These are phyloP conservation scores for Siderastrea radians DNA, from an alignment of 92 coral and sea anemone genomes.

Conservation along the genomic window DNA sequence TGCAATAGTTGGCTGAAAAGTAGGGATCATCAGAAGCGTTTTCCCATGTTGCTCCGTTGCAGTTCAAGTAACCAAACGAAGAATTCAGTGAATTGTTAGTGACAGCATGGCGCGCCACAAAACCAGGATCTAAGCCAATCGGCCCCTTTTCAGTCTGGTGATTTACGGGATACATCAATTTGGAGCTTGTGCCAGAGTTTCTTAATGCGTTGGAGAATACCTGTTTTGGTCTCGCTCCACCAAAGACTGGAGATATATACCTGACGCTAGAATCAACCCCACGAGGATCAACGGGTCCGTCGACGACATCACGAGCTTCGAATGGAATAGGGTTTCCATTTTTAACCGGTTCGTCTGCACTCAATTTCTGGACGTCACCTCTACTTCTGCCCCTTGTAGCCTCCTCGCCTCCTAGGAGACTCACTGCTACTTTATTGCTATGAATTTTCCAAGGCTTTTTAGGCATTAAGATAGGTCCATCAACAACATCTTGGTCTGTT, in stretches of 20 bases:
- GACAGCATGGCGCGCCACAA: constrained; percentile 8
- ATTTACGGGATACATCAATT: not conserved
- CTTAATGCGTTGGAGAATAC: not conserved
- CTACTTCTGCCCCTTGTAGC: not conserved
- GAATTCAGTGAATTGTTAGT: no score
- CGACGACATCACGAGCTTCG: not conserved
- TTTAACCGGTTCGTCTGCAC: not conserved
- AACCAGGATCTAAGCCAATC: not conserved
- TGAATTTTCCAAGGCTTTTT: fast-evolving
- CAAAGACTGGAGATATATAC: not conserved
- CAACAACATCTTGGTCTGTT: not conserved
- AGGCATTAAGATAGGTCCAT: not conserved
- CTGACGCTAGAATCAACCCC: fast-evolving
- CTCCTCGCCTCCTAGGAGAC: not conserved
- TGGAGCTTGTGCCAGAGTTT: not conserved
- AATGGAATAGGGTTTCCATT: not conserved
- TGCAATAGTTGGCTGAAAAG: not conserved
- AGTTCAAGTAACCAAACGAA: no score
- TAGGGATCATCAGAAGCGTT: not conserved
- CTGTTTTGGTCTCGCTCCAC: not conserved
- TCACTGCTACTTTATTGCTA: not conserved
- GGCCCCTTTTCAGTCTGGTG: not conserved
- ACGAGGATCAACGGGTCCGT: not conserved
- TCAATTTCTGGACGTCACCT: no score
- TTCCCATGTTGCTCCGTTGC: not conserved